phyloP scores from a whole-genome alignment of 2,888 invertebrate species.

The Rhingia rostrata region DNA sequence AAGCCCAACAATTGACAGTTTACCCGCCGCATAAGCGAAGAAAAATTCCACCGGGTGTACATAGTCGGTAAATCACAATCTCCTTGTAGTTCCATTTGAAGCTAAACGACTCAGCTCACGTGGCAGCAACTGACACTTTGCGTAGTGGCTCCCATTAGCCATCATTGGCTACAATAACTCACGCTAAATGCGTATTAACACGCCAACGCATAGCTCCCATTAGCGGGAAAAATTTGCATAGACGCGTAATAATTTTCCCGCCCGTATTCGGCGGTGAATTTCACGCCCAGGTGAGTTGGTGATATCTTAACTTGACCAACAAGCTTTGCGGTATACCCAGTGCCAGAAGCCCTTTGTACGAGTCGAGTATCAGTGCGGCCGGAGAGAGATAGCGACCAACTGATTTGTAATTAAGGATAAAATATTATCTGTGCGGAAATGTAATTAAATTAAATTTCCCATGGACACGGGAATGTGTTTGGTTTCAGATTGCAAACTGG shows the following conservation, averaged over 20 bases:
- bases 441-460: constrained; percentile 70
- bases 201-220: constrained; percentile 73
- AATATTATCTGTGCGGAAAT: constrained; percentile 69
- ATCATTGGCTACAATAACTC: constrained; percentile 62
- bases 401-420: constrained; percentile 74
- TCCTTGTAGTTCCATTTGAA: constrained; percentile 34
- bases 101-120: constrained; percentile 23
- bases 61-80: constrained; percentile 64
- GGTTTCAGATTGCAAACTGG: constrained; percentile 52
- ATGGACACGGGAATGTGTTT: constrained; percentile 52
- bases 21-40: background rate
- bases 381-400: constrained; percentile 43
- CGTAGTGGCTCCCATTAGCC: constrained; percentile 55
- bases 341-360: constrained; percentile 37
- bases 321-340: background rate
- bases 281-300: constrained; percentile 69
- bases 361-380: constrained; percentile 6
- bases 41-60: constrained; percentile 43
- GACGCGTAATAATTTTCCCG: constrained; percentile 60
- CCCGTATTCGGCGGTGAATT: constrained; percentile 61
- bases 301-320: constrained; percentile 69
- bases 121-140: constrained; percentile 44
- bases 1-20: constrained; percentile 60
- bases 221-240: constrained; percentile 67
- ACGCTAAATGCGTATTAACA: constrained; percentile 69